Evolutionary conservation across 2,888 invertebrate genomes (phyloP), one percentile per base, ranked within the genome.

Genomic region (Euzetes globulus): DNA sequence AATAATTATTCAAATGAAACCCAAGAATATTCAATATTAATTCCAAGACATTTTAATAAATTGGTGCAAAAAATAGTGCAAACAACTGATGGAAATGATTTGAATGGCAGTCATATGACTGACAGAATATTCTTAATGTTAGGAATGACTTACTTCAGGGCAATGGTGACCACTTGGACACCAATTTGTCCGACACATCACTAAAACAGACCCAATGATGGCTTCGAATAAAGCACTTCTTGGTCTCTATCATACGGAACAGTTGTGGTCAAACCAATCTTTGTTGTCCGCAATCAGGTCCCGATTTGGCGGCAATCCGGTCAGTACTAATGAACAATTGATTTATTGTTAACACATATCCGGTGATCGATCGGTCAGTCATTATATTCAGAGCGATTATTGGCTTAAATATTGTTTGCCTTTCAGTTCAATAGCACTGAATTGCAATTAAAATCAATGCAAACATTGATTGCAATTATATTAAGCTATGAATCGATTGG

Each of bases 131-230:
- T 33, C 33, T 33, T n/a, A n/a, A 9, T 33, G 33, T 33, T 6
- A 33, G 33, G 5, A 33, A 55, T 25, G n/a, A 71, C 76, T 76
- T 52, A 76, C 76, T 70, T 76, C 74, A 27, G 76, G 76, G 74
- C 76, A 76, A 41, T 76, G 76, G 63, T 76, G 76, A 71, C 76
- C 75, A 70, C 76, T 76, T 9, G 76, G 76, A 70, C 76, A 76
- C 72, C 74, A 75, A 55, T 11, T 45, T 41, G 63, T 60, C 22
- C 75, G 74, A 75, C 76, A 76, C 76, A 76, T 76, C 47, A 71
- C 74, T 52, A 60, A 70, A 27, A 52, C 50, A 47, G 22, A 47
- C 71, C 50, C 60, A 60, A 60, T 60, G 60, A 60, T 60, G 60
- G 27, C 60, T 60, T 60, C 11, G 60, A 33, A 17, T 60, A 11